These are phyloP conservation scores for Melikaiella ostensackeni DNA, from an alignment of 2,888 invertebrate genomes.

Conservation along the genomic window DNA sequence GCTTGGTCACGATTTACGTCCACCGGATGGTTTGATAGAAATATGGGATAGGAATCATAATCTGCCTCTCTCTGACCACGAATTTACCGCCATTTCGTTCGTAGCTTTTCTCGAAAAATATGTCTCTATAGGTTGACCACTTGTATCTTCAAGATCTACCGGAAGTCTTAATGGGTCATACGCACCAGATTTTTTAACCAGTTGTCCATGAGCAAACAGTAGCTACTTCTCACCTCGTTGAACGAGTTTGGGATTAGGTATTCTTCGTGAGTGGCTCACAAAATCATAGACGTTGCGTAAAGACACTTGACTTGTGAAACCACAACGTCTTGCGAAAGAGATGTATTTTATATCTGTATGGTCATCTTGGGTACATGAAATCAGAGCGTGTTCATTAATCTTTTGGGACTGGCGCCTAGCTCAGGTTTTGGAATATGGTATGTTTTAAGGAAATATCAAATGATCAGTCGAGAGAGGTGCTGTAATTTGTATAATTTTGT, in stretches of 20 bases:
- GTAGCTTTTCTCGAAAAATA: conserved; percentile 25
- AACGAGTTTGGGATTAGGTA: conserved; percentile 50
- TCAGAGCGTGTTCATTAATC: conserved; percentile 33
- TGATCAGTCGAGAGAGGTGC: neutral
- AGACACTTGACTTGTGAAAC: conserved; percentile 26
- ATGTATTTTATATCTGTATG: neutral
- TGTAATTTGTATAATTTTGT: too few species aligned
- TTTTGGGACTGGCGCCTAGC: conserved; percentile 24
- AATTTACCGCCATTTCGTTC: conserved; percentile 16
- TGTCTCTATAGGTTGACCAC: conserved; percentile 34
- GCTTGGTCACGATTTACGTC: conserved; percentile 70
- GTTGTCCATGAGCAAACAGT: conserved; percentile 50
- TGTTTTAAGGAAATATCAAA: neutral
- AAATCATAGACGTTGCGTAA: conserved; percentile 55
- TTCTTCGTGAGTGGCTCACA: conserved; percentile 52
- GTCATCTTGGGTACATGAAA: conserved; percentile 13
- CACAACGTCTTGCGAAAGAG: neutral
- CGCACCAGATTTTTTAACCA: conserved; percentile 39
- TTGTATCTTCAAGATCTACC: conserved; percentile 31
- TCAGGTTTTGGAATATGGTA: conserved; percentile 12
- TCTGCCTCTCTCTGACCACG: conserved; percentile 26
- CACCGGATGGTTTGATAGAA: conserved; percentile 65
- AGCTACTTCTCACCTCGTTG: conserved; percentile 57
- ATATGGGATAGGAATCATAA: conserved; percentile 50
- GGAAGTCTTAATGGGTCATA: conserved; percentile 34